Evolutionary conservation across 2,113 vertebrate species (phyloP).

Genomic region (crab-eating macaque (Macaca fascicularis)): T2T-MFA8v1.1 NC_088395.1:14194001-14194500

Average conservation of each 20-base stretch:
- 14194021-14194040: background rate
- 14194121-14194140: constrained; percentile 1
- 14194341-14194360: constrained; percentile 15
- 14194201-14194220: background rate
- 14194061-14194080: background rate
- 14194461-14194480: constrained; percentile 24
- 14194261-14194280: background rate
- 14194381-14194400: constrained; percentile 15
- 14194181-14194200: background rate
- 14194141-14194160: background rate
- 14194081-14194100: background rate
- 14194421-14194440: background rate
- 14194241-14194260: background rate
- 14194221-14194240: constrained; percentile 9
- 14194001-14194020: background rate
- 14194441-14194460: background rate
- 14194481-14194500: constrained; percentile 17
- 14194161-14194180: constrained; percentile 11
- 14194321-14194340: constrained; percentile 8
- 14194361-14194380: constrained; percentile 8
- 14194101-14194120: background rate
- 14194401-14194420: background rate
- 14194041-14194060: background rate
- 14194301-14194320: background rate
- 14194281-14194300: background rate